Percentiles rank a stretch among this genome's conserved stretches.
These are phyloP conservation scores for Parascotia fuliginaria DNA, from an alignment of 2,888 invertebrate species.

Conservation along the genomic window DNA sequence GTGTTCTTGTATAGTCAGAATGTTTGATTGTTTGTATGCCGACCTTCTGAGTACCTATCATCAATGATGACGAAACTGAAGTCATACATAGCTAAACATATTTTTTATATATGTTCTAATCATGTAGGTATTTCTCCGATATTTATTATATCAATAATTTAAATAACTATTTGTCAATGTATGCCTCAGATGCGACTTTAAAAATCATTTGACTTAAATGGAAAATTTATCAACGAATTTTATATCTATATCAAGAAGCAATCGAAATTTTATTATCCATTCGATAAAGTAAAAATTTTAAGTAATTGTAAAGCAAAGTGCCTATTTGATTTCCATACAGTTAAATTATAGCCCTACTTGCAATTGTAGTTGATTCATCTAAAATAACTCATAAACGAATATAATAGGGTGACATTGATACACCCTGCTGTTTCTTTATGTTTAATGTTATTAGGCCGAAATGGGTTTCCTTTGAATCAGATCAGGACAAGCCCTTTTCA, in stretches of 20 bases:
- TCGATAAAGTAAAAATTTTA: neutral
- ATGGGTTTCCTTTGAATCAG: constrained; percentile 72
- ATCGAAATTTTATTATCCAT: neutral
- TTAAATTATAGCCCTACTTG: constrained; percentile 19
- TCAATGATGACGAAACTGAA: too few species aligned
- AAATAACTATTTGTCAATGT: too few species aligned
- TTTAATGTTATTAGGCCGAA: constrained; percentile 77
- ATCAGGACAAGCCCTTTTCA: constrained; percentile 68
- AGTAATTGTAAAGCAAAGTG: neutral
- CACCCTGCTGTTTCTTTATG: constrained; percentile 82
- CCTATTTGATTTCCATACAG: constrained; percentile 1
- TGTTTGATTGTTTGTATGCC: too few species aligned
- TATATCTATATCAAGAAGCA: neutral
- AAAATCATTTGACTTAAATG: too few species aligned
- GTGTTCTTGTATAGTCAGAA: too few species aligned
- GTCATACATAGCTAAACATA: too few species aligned
- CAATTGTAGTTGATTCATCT: constrained; percentile 50
- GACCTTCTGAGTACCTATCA: too few species aligned
- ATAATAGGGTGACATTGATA: constrained; percentile 80
- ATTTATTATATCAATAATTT: too few species aligned
- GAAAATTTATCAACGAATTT: neutral
- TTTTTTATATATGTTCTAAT: too few species aligned
- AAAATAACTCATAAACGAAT: constrained; percentile 57
- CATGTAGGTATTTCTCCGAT: too few species aligned
- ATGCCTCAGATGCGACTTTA: too few species aligned